These are phyloP conservation scores for Drosophila saltans DNA, from an alignment of 1,140 invertebrate species.

Conservation along the genomic window DNA sequence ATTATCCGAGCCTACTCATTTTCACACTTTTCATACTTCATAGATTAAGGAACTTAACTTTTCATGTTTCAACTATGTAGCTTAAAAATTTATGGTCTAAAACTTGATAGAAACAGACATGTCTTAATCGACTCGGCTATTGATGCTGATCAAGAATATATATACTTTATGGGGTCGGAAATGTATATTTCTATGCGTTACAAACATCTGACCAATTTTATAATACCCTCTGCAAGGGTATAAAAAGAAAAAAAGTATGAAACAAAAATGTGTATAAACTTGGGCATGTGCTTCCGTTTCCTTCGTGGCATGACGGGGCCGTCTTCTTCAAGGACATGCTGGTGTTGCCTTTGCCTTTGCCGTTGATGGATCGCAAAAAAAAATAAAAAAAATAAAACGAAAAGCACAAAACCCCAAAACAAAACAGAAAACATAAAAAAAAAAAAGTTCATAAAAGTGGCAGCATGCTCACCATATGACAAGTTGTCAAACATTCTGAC, in stretches of 20 bases:
- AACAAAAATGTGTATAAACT: conserved; percentile 31
- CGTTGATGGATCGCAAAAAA: conserved; percentile 40
- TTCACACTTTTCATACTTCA: too few relatives aligned
- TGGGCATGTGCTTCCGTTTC: conserved; percentile 65
- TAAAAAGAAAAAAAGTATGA: conserved; percentile 7
- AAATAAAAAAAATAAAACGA: neutral
- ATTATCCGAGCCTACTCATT: too few relatives aligned
- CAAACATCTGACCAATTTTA: too few relatives aligned
- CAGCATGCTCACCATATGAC: conserved; percentile 55
- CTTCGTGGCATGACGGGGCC: conserved; percentile 10
- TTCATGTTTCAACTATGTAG: too few relatives aligned
- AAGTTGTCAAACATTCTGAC: conserved; percentile 78
- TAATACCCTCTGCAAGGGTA: too few relatives aligned
- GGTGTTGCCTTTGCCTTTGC: neutral
- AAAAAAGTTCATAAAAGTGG: conserved; percentile 36
- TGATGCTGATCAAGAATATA: too few relatives aligned
- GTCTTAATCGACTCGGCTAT: too few relatives aligned
- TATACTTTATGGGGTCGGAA: too few relatives aligned
- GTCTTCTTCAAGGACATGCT: conserved; percentile 13
- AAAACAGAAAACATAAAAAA: neutral
- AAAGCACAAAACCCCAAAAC: neutral
- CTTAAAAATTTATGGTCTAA: too few relatives aligned
- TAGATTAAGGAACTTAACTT: too few relatives aligned
- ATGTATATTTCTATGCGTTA: too few relatives aligned
- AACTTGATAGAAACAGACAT: too few relatives aligned